phyloP scores from a whole-genome alignment of 1,140 invertebrate genomes.

The Calephelis virginiensis region DNA sequence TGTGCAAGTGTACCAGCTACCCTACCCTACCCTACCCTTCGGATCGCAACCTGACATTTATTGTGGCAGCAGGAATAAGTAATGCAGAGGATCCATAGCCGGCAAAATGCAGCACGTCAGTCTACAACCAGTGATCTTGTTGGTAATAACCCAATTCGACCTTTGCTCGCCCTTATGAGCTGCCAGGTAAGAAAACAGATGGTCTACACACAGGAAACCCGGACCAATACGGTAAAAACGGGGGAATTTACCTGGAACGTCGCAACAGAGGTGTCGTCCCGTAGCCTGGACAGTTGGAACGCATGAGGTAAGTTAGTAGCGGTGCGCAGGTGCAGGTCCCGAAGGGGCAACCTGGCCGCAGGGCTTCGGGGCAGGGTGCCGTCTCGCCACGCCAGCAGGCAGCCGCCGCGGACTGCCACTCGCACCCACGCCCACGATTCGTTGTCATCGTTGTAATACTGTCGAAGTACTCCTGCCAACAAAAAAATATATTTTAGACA shows the following conservation, averaged over 20 bases:
- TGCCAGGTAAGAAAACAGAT: too few species aligned
- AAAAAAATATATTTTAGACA: background rate
- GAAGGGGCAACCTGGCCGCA: conserved; percentile 58
- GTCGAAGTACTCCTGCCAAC: conserved; percentile 59
- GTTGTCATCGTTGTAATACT: conserved; percentile 65
- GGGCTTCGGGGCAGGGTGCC: conserved; percentile 58
- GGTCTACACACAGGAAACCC: too few species aligned
- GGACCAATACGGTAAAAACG: too few species aligned
- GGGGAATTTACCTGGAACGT: conserved; percentile 58
- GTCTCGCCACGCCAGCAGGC: conserved; percentile 64
- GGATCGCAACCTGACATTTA: too few species aligned
- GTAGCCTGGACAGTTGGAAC: conserved; percentile 64
- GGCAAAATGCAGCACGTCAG: too few species aligned
- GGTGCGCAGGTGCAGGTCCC: conserved; percentile 59
- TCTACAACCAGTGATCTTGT: too few species aligned
- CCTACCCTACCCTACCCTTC: too few species aligned
- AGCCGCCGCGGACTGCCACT: conserved; percentile 58
- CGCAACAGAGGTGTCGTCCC: conserved; percentile 64
- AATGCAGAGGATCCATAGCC: too few species aligned
- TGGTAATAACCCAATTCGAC: too few species aligned
- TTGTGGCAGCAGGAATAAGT: too few species aligned
- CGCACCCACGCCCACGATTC: conserved; percentile 65
- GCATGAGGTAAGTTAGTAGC: conserved; percentile 57
- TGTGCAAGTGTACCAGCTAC: too few species aligned
- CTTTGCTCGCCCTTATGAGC: too few species aligned